These are phyloP conservation scores for Cephus runcator DNA, from an alignment of 2,888 invertebrate genomes.

Conservation along the genomic window DNA sequence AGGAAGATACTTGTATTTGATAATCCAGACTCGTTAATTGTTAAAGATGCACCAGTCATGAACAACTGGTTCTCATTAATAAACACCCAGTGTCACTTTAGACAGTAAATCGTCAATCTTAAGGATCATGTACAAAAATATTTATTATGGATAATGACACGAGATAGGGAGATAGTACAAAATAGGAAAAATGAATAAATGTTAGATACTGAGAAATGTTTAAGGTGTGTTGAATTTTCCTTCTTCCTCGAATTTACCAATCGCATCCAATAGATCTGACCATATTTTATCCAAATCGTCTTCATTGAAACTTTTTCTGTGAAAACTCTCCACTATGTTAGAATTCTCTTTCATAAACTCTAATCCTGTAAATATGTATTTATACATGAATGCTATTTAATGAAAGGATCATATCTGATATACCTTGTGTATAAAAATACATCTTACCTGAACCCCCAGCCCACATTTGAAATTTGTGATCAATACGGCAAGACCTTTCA, in stretches of 20 bases:
- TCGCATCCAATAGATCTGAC: constrained; percentile 30
- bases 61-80: constrained; percentile 9
- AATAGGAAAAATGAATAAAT: neutral
- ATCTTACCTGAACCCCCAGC: constrained; percentile 35
- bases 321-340: constrained; percentile 36
- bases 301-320: constrained; percentile 27
- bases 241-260: constrained; percentile 19
- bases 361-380: constrained; percentile 25
- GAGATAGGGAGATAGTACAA: neutral
- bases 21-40: neutral
- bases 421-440: neutral
- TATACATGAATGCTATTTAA: neutral
- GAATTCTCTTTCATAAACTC: constrained; percentile 33
- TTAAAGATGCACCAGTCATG: constrained; percentile 7
- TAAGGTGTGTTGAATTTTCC: neutral
- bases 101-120: neutral
- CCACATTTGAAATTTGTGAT: constrained; percentile 41
- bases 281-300: constrained; percentile 34
- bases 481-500: constrained; percentile 32
- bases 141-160: neutral
- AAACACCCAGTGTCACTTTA: constrained; percentile 11
- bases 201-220: neutral
- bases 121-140: neutral
- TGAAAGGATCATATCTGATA: neutral
- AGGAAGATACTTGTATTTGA: constrained; percentile 4